Evolutionary conservation across 2,797 vertebrate genomes (phyloP), one percentile per base, ranked within the genome.

Genomic region (Macropus fuliginosus): DNA sequence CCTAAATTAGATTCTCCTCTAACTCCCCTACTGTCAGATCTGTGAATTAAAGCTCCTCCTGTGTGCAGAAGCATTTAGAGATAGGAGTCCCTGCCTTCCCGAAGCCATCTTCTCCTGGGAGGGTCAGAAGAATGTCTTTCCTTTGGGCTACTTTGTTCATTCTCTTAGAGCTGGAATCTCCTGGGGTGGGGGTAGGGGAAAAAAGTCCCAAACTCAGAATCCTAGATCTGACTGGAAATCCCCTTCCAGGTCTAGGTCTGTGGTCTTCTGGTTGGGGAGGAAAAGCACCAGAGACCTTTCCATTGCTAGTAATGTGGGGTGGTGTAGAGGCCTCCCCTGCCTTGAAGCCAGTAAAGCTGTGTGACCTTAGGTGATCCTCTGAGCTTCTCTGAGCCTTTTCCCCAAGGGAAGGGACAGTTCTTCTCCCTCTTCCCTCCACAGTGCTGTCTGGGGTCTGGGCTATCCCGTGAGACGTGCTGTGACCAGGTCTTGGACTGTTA

Each of bases 381-480:
- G 28, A 56, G 29, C 4, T 13, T 66, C 59, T 66, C 59, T 40
- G 66, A 81, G 27, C 1, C 66, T 81, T 46, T n/a, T 34, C 59
- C 31, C 59, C 59, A 66, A 66, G 59, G 3, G 59, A 31, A 62
- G 29, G 59, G 59, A 62, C 28, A 0, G 1, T 31, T 9, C 56
- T 10, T 10, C 27, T 11, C 34, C 0, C 66, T 3, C 24, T 3
- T 9, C 3, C 40, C 40, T 10, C 66, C 66, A 40, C 74, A 27
- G 40, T 2, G 9, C 3, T 50, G 40, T 11, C 21, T 27, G 40
- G 74, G 40, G 40, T 24, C n/a, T 24, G 18, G 74, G 40, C 74
- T n/a, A 14, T 34, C 31, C 59, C 4, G 1, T 34, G 59, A 13
- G 59, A 4, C 13, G 1, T 0, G 16, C 10, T 13, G 1, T 31